These are phyloP conservation scores for Pteruthius melanotis DNA, from an alignment of 2,113 vertebrate species.

Conservation along the genomic window DNA sequence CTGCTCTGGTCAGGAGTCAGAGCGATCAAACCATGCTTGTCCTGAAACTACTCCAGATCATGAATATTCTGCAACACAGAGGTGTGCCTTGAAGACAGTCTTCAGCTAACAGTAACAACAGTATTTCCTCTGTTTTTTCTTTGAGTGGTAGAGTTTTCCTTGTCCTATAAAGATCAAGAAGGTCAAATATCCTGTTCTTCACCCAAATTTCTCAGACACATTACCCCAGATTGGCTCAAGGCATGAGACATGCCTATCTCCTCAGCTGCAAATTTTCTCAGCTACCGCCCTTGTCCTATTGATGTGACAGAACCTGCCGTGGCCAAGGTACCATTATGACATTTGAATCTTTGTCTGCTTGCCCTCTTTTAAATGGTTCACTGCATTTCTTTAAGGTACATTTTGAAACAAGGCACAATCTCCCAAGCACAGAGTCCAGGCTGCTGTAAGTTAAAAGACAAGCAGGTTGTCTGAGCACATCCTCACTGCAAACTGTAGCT, in stretches of 20 bases:
- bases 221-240: background rate
- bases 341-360: constrained; percentile 31
- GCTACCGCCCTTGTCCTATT: background rate
- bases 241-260: background rate
- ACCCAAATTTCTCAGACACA: background rate
- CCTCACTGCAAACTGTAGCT: background rate
- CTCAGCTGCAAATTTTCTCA: background rate
- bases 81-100: background rate
- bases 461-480: background rate
- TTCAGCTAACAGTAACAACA: background rate
- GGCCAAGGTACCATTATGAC: constrained; percentile 10
- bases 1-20: background rate
- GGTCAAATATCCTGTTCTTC: background rate
- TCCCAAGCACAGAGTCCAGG: background rate
- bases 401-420: background rate
- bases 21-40: background rate
- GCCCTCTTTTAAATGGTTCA: constrained; percentile 17
- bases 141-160: background rate
- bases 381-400: constrained; percentile 3
- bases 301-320: constrained; percentile 11
- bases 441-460: background rate
- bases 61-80: background rate
- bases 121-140: background rate
- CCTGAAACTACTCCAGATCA: background rate
- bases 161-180: background rate